These are phyloP conservation scores for Xenopus petersii DNA, from an alignment of 2,797 vertebrate genomes.

Conservation along the genomic window DNA sequence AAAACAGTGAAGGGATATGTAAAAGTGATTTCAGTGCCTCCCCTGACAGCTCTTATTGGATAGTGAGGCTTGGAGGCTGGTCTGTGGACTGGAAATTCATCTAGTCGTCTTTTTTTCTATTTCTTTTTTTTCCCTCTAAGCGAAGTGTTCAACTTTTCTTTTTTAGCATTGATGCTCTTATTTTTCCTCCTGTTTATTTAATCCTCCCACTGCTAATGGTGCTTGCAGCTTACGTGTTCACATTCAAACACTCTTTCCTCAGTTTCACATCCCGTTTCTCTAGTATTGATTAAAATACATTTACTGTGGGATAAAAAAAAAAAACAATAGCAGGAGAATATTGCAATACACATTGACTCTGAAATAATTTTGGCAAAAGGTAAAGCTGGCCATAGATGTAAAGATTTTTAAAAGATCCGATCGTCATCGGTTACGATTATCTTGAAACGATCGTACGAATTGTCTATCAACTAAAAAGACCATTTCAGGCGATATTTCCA, in stretches of 20 bases:
- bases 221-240: neutral
- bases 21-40: constrained; percentile 84
- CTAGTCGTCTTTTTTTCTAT: constrained; percentile 52
- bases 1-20: constrained; percentile 85
- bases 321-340: neutral
- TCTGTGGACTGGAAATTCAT: constrained; percentile 82
- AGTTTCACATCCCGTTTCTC: neutral
- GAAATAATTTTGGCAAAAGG: neutral
- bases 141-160: constrained; percentile 39
- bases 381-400: too few relatives aligned
- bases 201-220: constrained; percentile 3
- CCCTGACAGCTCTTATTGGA: constrained; percentile 90
- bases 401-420: too few relatives aligned
- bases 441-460: too few relatives aligned
- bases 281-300: neutral
- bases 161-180: constrained; percentile 15
- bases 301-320: neutral
- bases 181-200: neutral
- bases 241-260: neutral
- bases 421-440: too few relatives aligned
- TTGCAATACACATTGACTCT: neutral
- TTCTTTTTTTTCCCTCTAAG: constrained; percentile 25
- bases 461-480: too few relatives aligned
- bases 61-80: constrained; percentile 82
- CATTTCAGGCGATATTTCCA: too few relatives aligned